Evolutionary conservation across 2,113 vertebrate species (phyloP), one percentile per base, ranked within the genome.

Genomic region (Hystrix brachyura): DNA sequence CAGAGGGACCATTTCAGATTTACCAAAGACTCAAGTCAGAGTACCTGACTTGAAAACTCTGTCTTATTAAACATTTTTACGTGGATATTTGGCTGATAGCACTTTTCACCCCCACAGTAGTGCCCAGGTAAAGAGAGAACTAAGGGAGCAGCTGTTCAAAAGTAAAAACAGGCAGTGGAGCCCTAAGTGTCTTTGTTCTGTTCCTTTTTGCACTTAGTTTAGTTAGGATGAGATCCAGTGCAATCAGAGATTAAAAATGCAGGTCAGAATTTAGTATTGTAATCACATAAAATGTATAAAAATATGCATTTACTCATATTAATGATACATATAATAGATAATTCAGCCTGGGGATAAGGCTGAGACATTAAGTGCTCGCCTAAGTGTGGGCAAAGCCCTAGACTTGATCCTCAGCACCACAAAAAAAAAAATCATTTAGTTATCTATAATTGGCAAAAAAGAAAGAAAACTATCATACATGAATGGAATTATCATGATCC

Each of bases 231-330:
- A 87, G 23, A 76, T 38, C 7, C 62, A 43, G 15, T 82, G 8
- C 17, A n/a, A 78, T 71, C 82, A 86, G 46, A 83, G 71, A 86
- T 25, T 72, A 7, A 92, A 92, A 81, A 65, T 64, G 13, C 43
- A 51, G 21, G 65, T 84, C 76, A 95, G 21, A 83, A 34, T 64
- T 74, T 65, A 85, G 90, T 81, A 12, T 27, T 67, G 4, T 48
- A 53, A 80, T 88, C 62, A 53, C 21, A n/a, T 83, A 60, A 96
- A 95, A 89, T 29, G 29, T 94, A 79, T 57, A 87, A 81, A 65
- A 87, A 34, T 38, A 48, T 21, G 46, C 27, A 38, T 71, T 95
- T 60, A 71, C 43, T 90, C 48, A 55, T 96, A 59, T 62, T 88
- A 81, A 86, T 94, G 32, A 89, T 18, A 53, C 67, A 55, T 8